Evolutionary conservation across 2,888 invertebrate genomes (phyloP), one percentile per base, ranked within the genome.

Genomic region (Pogonocherus hispidulus): DNA sequence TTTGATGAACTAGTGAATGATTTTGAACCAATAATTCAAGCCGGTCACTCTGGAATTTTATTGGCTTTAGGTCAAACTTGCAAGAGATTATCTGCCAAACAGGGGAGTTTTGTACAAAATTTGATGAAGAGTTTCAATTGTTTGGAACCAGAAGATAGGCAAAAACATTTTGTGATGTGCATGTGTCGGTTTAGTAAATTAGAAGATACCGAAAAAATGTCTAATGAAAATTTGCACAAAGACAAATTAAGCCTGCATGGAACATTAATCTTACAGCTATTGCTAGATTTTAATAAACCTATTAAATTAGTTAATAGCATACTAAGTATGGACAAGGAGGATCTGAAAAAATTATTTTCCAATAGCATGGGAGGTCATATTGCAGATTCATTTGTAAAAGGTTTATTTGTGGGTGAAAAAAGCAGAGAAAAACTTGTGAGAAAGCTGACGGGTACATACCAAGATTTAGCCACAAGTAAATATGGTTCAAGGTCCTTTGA

Each of bases 321-420:
- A 0, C 83, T 95, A 41, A 90, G 88, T 52, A 87, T 92, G 82
- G 84, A 88, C 0, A 70, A 88, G 0, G 88, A 88, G 0, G 88
- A 90, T 59, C 79, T 95, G 69, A 77, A 88, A 54, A 86, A 87
- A 46, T 79, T 96, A 11, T 88, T 94, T 56, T 88, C 90, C 52
- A 93, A 95, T 79, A 90, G 91, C 0, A 94, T 92, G 85, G 97
- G 96, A 0, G 92, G 94, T 74, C 93, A 93, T 80, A 90, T 96
- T 60, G 89, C 92, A 0, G 94, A 96, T 82, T 91, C 92, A 0
- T 92, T 92, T 78, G 89, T 94, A 77, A 88, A 88, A 63, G 94
- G 94, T 71, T 86, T 88, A 78, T 92, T 88, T 72, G 91, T 96
- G 5, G 94, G 95, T 0, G 95, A 93, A 70, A 96, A 95, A 83